Evolutionary conservation across 2,797 vertebrate genomes (phyloP).

Genomic region (Chromobotia macracanthus): DNA sequence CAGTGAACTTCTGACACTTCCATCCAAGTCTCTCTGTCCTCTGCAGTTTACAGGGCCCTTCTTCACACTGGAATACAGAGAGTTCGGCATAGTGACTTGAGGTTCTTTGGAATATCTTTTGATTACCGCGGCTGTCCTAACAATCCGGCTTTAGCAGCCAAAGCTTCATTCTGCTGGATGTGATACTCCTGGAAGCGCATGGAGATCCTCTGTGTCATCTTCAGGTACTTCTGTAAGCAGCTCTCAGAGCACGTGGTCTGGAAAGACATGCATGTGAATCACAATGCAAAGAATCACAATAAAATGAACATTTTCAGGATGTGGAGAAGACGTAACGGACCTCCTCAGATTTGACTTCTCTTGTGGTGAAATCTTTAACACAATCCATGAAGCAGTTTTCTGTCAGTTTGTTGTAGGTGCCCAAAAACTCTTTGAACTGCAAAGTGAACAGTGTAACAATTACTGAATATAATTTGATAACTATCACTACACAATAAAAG

Average conservation of each 20-base stretch:
- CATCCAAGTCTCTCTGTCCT: neutral
- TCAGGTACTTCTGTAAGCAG: constrained; percentile 97
- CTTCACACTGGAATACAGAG: constrained; percentile 31
- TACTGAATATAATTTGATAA: neutral
- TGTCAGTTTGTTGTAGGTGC: constrained; percentile 97
- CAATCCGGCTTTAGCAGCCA: constrained; percentile 95
- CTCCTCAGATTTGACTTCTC: constrained; percentile 94
- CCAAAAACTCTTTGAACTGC: constrained; percentile 97
- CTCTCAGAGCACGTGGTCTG: constrained; percentile 92
- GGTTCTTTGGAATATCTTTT: no score
- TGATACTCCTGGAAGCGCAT: constrained; percentile 99
- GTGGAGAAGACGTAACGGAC: constrained; percentile 64
- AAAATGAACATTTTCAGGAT: no score
- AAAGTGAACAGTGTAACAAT: neutral
- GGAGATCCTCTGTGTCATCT: constrained; percentile 99
- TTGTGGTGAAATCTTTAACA: constrained; percentile 93
- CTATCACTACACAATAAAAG: neutral
- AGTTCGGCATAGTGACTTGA: neutral
- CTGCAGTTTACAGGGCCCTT: neutral
- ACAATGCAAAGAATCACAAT: no score
- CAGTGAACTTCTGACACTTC: neutral
- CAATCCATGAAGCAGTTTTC: constrained; percentile 98
- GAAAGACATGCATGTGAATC: neutral
- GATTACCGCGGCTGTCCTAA: constrained; percentile 84
- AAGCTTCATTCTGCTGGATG: constrained; percentile 97